Evolutionary conservation across 2,797 vertebrate genomes (phyloP).

Genomic region (Peromyscus eremicus): DNA sequence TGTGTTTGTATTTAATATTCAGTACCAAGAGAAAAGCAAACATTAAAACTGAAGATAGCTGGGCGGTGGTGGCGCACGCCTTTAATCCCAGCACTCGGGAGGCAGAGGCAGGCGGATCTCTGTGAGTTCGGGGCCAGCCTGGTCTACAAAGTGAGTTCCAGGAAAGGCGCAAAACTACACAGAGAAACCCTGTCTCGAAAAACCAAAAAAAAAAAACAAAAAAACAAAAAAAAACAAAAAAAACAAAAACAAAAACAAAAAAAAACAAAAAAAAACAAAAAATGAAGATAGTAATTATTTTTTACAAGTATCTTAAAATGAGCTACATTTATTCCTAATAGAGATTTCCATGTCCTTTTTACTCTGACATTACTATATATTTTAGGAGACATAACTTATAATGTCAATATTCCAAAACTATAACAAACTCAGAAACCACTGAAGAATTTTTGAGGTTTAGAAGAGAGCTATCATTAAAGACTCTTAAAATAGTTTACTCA

Average conservation of each 20-base stretch:
- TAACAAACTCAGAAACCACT: neutral
- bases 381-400: neutral
- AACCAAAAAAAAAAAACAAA: no score
- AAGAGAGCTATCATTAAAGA: neutral
- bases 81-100: no score
- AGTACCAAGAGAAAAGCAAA: neutral
- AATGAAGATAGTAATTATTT: neutral
- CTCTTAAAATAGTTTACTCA: slow-evolving; percentile 28
- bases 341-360: neutral
- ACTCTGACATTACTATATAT: neutral
- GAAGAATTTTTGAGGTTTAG: neutral
- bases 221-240: no score
- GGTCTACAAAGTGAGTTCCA: no score
- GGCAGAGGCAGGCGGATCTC: no score
- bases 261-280: no score
- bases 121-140: no score
- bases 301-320: neutral
- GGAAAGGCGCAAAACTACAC: no score
- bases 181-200: no score
- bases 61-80: no score
- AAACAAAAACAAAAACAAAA: no score
- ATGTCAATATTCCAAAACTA: neutral
- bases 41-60: neutral
- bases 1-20: neutral
- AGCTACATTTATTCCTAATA: neutral